Base-by-base conservation (phyloP, 2,113 vertebrate species). In the Macrotus californicus region DNA sequence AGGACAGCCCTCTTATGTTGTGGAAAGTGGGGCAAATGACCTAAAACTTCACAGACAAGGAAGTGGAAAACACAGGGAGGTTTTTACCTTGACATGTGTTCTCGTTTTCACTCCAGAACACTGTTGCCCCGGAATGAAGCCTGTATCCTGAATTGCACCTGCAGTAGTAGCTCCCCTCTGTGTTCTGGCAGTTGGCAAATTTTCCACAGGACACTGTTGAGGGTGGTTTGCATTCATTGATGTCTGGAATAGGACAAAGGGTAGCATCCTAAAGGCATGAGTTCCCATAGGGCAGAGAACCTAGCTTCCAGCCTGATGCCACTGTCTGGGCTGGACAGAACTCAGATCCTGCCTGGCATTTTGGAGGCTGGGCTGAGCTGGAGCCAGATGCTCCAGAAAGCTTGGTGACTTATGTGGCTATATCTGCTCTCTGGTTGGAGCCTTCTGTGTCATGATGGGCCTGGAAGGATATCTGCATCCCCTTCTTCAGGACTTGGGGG, bases 91-190 rank as follows among this genome's bases (percentile, higher is more conserved):
- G 39, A 43, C 81, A 85, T 0, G 14, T 64, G 15, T 94, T 54
- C 50, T 52, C 29, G 54, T 31, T 41, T 3, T 41, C 8, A 46
- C 48, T 24, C 31, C 1, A 19, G 64, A 91, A 94, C 0, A 0
- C 43, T 21, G 1, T 34, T 22, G 15, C 16, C 50, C 70, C 67
- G 83, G 83, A 66, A 73, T 8, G 11, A n/a, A 56, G 24, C 5
- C 2, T 3, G 0, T 61, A 46, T 11, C 43, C 61, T n/a, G 0
- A 2, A 12, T 0, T 26, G 29, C 95, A 94, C 3, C 0, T 0
- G 24, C 31, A 18, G 52, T 9, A 2, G 64, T 54, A 54, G 29
- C 2, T 48, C 29, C 85, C 5, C 1, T 95, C 83, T 34, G n/a
- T 54, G 36, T 93, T 96, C 11, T 52, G 21, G 39, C 96, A 95